A percentile compares a stretch with the other conserved stretches of the same genome.
phyloP scores from a whole-genome alignment of 2,797 vertebrate species.

The Coregonus ussuriensis region DNA sequence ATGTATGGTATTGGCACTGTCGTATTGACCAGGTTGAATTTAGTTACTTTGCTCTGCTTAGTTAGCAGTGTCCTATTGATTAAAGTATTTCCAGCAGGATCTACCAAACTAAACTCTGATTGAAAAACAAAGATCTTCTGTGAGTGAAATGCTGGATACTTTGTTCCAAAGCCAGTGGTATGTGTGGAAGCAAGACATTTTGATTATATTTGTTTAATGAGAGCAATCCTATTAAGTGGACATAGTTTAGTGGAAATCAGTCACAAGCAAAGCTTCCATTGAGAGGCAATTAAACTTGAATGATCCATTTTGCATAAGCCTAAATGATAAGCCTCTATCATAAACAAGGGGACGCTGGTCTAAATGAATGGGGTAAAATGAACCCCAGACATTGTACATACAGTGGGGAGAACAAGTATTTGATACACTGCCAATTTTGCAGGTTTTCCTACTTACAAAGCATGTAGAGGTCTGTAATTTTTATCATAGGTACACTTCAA shows the following conservation, averaged over 20 bases:
- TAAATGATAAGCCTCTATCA: not conserved
- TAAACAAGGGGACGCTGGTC: constrained; percentile 26
- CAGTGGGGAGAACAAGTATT: no score
- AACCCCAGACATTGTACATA: constrained; percentile 43
- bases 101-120: not conserved
- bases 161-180: not conserved
- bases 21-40: not conserved
- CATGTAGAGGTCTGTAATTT: no score
- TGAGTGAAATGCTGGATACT: not conserved
- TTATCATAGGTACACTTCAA: no score
- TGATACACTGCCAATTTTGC: no score
- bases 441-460: no score
- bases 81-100: not conserved
- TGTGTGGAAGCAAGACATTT: not conserved
- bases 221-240: not conserved
- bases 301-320: not conserved
- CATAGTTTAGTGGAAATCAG: not conserved
- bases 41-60: not conserved
- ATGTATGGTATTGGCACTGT: not conserved
- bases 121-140: not conserved
- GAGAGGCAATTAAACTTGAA: not conserved
- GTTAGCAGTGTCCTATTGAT: not conserved
- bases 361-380: constrained; percentile 23
- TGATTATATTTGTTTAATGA: not conserved
- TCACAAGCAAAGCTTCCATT: not conserved